Base-by-base conservation (phyloP, 2,797 vertebrate genomes). In the Bradypodion ventrale region DNA sequence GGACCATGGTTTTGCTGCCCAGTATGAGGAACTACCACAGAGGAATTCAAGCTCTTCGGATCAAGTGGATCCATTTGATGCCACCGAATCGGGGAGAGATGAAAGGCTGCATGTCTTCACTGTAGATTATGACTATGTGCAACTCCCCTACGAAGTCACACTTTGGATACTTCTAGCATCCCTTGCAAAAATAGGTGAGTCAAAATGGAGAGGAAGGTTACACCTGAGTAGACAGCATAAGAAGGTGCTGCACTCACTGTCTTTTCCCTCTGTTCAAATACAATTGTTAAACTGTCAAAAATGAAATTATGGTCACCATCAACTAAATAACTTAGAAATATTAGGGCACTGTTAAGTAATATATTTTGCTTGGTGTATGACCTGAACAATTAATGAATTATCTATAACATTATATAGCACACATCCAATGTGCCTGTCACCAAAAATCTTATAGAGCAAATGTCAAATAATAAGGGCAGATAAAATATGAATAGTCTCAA, bases 151-250 rank as follows among this genome's bases (percentile, higher is more conserved):
- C 83, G 98, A 99, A 95, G 97, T 99, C 86, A 99, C 98, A 4
- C 96, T 99, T 15, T 99, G 98, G 98, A 97, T 99, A 84, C 95
- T 99, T 69, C 94, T 99, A 68, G 98, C 98, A 19, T 99, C 98
- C 6, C 97, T 99, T 85, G 97, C 98, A 79, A 99, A 99, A 95
- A 98, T 99, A 89, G 98, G 98, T 99, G 94, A 97, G 98, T 94
- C 74, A 76, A 79, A 78, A 83, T 15, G n/a, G n/a, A n/a, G 19
- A 10, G 8, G 35, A 15, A 32, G 21, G 19, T 69, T 69, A 21
- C 35, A 37, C 23, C 37, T 21, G 37, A 70, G 8, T 27, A 70
- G 25, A 70, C 37, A 42, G 25, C 27, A 37, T 56, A 16, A 56
- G 52, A 56, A 1, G 52, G 19, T 21, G 40, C 23, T 70, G 37